Evolutionary conservation across 1,140 invertebrate genomes (phyloP).

Genomic region (Stegodyphus mimosarum): DNA sequence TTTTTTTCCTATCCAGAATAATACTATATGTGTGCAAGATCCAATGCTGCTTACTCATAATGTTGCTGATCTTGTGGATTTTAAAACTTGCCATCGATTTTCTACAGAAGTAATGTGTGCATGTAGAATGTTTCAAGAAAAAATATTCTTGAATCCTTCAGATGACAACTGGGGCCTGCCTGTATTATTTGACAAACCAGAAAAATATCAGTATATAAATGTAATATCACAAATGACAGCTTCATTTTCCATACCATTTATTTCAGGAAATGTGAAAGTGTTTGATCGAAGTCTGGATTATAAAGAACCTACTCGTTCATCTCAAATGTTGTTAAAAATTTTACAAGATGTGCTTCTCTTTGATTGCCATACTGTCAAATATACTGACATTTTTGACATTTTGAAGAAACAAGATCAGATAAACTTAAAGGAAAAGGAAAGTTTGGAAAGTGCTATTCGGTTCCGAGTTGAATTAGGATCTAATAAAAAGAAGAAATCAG

Average conservation of each 20-base stretch:
- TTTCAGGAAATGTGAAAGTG: background rate
- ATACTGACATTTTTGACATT: background rate
- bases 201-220: background rate
- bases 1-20: too few relatives aligned
- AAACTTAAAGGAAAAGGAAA: background rate
- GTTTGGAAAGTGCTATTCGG: background rate
- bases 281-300: background rate
- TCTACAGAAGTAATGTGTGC: background rate
- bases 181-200: constrained; percentile 28
- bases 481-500: background rate
- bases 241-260: background rate
- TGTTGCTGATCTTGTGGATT: constrained; percentile 45
- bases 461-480: background rate
- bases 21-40: constrained; percentile 51
- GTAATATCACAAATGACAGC: background rate
- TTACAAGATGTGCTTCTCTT: constrained; percentile 23
- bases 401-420: constrained; percentile 11
- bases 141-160: background rate
- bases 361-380: background rate
- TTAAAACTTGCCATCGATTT: constrained; percentile 15
- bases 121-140: constrained; percentile 14
- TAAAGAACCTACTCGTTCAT: background rate
- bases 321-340: constrained; percentile 15
- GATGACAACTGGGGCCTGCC: background rate
- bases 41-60: constrained; percentile 31